Evolutionary conservation across 23 tunicate genomes (phyloP), one percentile per base, ranked within the genome.

Genomic region (Phallusia fumigata): DNA sequence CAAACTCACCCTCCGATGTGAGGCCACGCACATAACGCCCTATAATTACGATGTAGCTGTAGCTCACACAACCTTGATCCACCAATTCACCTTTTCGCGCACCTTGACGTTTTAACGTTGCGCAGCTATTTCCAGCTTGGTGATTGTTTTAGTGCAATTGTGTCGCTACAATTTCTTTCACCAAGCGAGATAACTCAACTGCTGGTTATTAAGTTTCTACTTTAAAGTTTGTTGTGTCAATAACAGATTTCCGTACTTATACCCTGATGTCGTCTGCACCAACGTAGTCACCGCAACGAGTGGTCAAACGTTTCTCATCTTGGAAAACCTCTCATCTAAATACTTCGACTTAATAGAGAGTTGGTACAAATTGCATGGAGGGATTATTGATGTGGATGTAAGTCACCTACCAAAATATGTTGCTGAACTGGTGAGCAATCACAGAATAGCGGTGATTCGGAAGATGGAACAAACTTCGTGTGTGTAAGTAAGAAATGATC

Each of bases 361-460:
- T 19, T 83, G 86, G 86, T 83, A 83, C 69, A 52, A 74, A 11
- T 11, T 74, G 31, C 44, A 36, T 26, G 86, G 86, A 0, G 86
- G 86, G 10, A 22, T 83, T 15, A 33, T 83, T 30, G 79, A 83
- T 31, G 32, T 74, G 11, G 80, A 75, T 75, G 28, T 83, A 1
- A 6, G 33, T 12, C 77, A 65, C 69, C 52, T 81, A 3, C 32
- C 77, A 30, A 76, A 74, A 22, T 32, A 47, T 11, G 86, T 31
- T 15, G 18, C 44, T 2, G 36, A 24, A 32, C 45, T 83, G 86
- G 40, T 83, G 22, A 47, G 8, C 8, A 65, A 76, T 11, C 86
- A 83, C 32, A 47, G 64, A 33, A 35, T 83, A n/a, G 80, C 30
- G 19, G 45, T 83, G 26, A 6, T 58, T 1, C 26, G 28, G 13